Evolutionary conservation across 2,797 vertebrate genomes (phyloP).

Genomic region (Columba guinea): DNA sequence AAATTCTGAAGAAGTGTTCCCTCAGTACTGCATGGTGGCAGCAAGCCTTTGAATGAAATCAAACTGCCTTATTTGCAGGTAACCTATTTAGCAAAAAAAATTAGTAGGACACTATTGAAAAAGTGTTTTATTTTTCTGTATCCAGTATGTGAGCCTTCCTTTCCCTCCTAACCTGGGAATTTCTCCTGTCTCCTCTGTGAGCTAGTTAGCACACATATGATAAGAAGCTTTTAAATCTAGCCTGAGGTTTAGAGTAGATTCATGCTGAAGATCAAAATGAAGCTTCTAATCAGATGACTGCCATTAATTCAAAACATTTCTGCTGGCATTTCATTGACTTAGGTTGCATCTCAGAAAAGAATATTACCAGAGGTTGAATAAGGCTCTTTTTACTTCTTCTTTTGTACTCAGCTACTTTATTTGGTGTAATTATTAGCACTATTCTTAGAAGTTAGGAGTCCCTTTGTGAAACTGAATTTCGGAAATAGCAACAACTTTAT

Average conservation of each 20-base stretch:
- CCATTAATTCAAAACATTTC: constrained; percentile 31
- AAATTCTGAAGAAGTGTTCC: neutral
- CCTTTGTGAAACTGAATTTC: neutral
- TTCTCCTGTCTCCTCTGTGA: neutral
- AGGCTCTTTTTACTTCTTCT: constrained; percentile 8
- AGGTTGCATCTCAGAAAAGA: constrained; percentile 1
- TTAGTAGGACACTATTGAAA: neutral
- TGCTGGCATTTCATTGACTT: constrained; percentile 37
- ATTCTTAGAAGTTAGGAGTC: constrained; percentile 11
- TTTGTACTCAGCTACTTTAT: constrained; percentile 15
- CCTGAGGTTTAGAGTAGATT: constrained; percentile 32
- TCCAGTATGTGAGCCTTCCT: neutral
- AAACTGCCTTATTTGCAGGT: neutral
- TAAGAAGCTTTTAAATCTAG: constrained; percentile 35
- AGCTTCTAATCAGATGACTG: constrained; percentile 49
- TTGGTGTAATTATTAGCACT: constrained; percentile 2
- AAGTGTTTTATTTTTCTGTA: neutral
- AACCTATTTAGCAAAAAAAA: neutral
- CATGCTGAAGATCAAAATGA: constrained; percentile 53
- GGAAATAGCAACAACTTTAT: neutral
- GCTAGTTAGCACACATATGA: neutral
- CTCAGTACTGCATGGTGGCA: neutral
- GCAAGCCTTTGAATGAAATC: neutral
- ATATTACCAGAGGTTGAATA: constrained; percentile 24
- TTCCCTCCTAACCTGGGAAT: constrained; percentile 3